Conservation (phyloP, 2,797 vertebrate genomes). For the Enteromius fasciolatus region DNA sequence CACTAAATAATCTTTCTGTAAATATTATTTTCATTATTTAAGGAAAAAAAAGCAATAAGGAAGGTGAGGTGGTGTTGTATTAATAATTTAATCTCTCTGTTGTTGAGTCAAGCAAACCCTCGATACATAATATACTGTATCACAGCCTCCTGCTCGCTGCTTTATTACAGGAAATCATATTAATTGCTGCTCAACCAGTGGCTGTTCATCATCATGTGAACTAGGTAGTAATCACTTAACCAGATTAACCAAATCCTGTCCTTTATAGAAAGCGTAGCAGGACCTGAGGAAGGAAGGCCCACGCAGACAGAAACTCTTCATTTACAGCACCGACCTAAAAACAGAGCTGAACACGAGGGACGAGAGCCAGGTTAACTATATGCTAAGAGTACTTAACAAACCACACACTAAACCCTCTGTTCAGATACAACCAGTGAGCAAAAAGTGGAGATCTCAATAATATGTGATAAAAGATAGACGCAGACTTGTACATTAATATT, state of each 20-base stretch:
- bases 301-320: constrained; percentile 34
- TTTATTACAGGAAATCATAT: constrained; percentile 24
- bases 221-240: constrained; percentile 77
- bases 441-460: neutral
- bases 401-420: constrained; percentile 9
- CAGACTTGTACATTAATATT: too few relatives aligned
- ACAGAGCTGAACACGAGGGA: constrained; percentile 31
- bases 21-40: too few relatives aligned
- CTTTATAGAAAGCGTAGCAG: constrained; percentile 75
- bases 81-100: too few relatives aligned
- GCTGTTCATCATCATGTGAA: constrained; percentile 69
- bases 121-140: too few relatives aligned
- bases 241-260: constrained; percentile 79
- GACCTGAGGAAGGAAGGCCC: constrained; percentile 39
- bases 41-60: too few relatives aligned
- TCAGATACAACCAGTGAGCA: neutral
- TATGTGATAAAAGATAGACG: neutral
- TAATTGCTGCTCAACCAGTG: constrained; percentile 61
- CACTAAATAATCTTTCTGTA: too few relatives aligned
- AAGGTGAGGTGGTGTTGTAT: too few relatives aligned
- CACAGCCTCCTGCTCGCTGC: too few relatives aligned
- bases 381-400: neutral
- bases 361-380: neutral
- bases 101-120: too few relatives aligned
- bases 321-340: constrained; percentile 43